Base-by-base conservation (phyloP, 2,888 invertebrate genomes). In the Halocaridina rubra region DNA sequence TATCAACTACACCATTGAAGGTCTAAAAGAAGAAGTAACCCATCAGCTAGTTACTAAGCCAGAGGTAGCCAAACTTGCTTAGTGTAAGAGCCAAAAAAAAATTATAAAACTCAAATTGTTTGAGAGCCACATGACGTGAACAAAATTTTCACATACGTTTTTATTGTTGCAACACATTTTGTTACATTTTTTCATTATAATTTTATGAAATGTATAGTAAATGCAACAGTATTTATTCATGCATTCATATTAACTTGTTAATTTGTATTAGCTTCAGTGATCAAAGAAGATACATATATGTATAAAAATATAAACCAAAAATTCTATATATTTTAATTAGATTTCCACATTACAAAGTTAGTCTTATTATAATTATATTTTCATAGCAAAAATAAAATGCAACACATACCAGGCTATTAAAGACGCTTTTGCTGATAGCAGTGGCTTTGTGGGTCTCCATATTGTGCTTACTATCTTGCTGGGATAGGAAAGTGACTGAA, bases 301-400 rank as follows among this genome's bases (percentile, higher is more conserved):
- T n/a, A n/a, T 13, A 46, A 46, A 46, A 46, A 19, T 10, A 7
- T 3, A 19, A 4, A 33, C 39, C n/a, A n/a, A n/a, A n/a, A n/a
- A n/a, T n/a, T n/a, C n/a, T n/a, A n/a, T n/a, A n/a, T n/a, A n/a
- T n/a, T n/a, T n/a, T n/a, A n/a, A n/a, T n/a, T n/a, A n/a, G n/a
- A n/a, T n/a, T n/a, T n/a, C n/a, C n/a, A n/a, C n/a, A n/a, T n/a
- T n/a, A n/a, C n/a, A n/a, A n/a, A n/a, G n/a, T n/a, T n/a, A n/a
- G n/a, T n/a, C n/a, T n/a, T n/a, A n/a, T n/a, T n/a, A n/a, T n/a
- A n/a, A n/a, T n/a, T n/a, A n/a, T n/a, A n/a, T n/a, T n/a, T n/a
- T n/a, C n/a, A n/a, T n/a, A n/a, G n/a, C n/a, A 39, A 74, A 74
- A 4, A 74, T n/a, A 74, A n/a, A 74, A 33, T 39, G 46, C 39